Evolutionary conservation across 2,113 vertebrate species (phyloP).

Genomic region (Meleagris gallopavo): DNA sequence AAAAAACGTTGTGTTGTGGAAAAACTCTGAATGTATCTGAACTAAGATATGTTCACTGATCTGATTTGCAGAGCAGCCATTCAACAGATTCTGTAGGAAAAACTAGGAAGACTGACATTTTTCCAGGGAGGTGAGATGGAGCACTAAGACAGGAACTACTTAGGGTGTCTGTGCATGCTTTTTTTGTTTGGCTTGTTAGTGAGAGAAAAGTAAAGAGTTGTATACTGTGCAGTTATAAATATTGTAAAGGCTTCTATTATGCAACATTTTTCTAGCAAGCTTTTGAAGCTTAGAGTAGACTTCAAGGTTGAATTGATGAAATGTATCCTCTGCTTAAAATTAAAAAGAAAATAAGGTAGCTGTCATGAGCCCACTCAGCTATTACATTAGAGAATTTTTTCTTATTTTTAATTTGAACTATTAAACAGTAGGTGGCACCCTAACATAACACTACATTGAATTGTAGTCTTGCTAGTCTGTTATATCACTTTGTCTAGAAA

Average conservation of each 20-base stretch:
- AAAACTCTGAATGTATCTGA: neutral
- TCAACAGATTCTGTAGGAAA: neutral
- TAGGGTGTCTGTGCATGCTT: neutral
- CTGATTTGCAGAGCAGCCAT: neutral
- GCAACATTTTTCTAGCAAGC: neutral
- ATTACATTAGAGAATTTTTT: accelerated
- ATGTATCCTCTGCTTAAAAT: neutral
- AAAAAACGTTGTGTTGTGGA: neutral
- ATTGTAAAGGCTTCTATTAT: neutral
- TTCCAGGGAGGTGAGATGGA: neutral
- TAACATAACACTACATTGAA: neutral
- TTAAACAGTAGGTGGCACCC: conserved; percentile 50
- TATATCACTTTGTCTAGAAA: neutral
- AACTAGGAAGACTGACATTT: neutral
- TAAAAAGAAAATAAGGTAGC: neutral
- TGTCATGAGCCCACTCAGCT: neutral
- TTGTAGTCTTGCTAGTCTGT: neutral
- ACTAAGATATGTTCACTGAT: neutral
- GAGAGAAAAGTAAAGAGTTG: neutral
- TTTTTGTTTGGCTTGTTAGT: neutral
- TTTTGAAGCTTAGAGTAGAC: neutral
- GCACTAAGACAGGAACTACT: neutral
- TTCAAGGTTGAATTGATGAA: neutral
- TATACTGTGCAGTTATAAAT: neutral
- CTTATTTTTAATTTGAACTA: neutral